Base-by-base conservation (phyloP, 1,140 invertebrate species). In the Physella acuta region DNA sequence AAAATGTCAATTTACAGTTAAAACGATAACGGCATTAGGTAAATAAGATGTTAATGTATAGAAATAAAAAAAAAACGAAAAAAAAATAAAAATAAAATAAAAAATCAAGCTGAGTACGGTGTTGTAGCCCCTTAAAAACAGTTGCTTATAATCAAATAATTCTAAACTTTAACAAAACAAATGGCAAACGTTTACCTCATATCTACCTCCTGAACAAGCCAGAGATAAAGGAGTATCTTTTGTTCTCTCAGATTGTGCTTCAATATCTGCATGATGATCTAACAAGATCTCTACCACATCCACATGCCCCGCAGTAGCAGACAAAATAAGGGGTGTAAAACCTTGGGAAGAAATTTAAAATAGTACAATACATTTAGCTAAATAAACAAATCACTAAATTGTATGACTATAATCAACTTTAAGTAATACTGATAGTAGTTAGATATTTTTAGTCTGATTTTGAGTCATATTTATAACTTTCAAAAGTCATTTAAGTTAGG, bases 141-240 rank as follows among this genome's bases (percentile, higher is more conserved):
- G n/a, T n/a, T 67, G 51, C n/a, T 14, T 60, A 49, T n/a, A n/a
- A n/a, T n/a, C n/a, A n/a, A n/a, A n/a, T n/a, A n/a, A n/a, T n/a
- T n/a, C n/a, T n/a, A n/a, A n/a, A n/a, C n/a, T n/a, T n/a, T n/a
- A n/a, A n/a, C 39, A 44, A 44, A 8, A 11, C 8, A 8, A 44
- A 44, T 8, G 20, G 39, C 39, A 11, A 11, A 11, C 39, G n/a
- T 33, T 24, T 52, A 84, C 80, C 85, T 99, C 96, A 82, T 95
- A 98, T 78, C 95, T 89, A 5, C 97, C 97, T 60, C 96, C 95
- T 55, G 94, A 97, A 87, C 97, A 99, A 1, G 97, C 97, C 28
- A 99, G 87, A 56, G 97, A 99, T 14, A 99, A 85, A 14, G 97
- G 95, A 0, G 97, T 99, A 84, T 99, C 97, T 87, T 99, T 99